Evolutionary conservation across 2,797 vertebrate species (phyloP).

Genomic region (Sternotherus odoratus): DNA sequence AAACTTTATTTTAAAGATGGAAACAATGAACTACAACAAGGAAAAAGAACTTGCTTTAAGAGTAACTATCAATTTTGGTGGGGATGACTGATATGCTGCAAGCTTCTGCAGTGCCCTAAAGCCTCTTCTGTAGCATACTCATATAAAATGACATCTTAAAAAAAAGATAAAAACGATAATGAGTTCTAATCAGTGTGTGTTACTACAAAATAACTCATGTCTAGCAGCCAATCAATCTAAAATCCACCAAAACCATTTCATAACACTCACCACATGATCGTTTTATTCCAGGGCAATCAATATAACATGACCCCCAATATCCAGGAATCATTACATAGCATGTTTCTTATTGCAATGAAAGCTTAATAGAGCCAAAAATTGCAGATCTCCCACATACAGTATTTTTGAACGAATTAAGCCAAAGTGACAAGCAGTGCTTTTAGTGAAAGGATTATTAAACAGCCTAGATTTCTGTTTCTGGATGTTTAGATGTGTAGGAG

Average conservation of each 20-base stretch:
- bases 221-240: background rate
- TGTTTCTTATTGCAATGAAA: conserved; percentile 22
- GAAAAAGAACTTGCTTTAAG: background rate
- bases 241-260: background rate
- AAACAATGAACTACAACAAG: background rate
- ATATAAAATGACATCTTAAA: background rate
- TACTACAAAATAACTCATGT: background rate
- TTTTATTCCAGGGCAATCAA: background rate
- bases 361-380: background rate
- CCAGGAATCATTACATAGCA: background rate
- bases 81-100: background rate
- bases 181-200: background rate
- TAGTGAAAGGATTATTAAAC: conserved; percentile 27
- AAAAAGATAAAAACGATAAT: background rate
- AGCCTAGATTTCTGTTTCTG: conserved; percentile 46
- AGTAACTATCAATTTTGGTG: background rate
- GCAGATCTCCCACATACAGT: background rate
- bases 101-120: conserved; percentile 16
- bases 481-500: conserved; percentile 42
- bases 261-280: background rate
- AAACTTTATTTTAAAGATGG: background rate
- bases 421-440: conserved; percentile 28
- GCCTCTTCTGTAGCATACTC: background rate
- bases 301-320: background rate
- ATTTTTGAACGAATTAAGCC: conserved; percentile 32